Evolutionary conservation across 2,888 invertebrate species (phyloP).

Genomic region (Pterostichus niger): DNA sequence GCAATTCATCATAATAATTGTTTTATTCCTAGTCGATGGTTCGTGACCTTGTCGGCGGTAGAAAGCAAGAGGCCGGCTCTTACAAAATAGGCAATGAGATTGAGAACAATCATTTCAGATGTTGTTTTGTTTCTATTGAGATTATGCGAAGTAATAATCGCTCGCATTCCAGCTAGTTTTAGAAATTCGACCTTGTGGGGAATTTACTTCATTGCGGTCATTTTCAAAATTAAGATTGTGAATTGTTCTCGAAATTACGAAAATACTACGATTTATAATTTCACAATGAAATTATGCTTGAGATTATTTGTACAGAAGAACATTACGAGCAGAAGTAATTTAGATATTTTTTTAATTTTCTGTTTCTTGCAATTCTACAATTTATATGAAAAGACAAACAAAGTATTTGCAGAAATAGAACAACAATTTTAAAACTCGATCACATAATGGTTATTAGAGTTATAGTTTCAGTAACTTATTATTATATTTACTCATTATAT

Average conservation of each 20-base stretch:
- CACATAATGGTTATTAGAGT: too few species aligned
- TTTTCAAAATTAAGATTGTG: not conserved
- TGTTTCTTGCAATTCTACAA: too few species aligned
- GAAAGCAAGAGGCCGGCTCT: slow-evolving; percentile 24
- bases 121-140: slow-evolving; percentile 19
- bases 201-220: slow-evolving; percentile 2
- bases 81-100: slow-evolving; percentile 48
- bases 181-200: not conserved
- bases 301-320: too few species aligned
- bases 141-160: not conserved
- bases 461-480: too few species aligned
- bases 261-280: too few species aligned
- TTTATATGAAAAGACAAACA: too few species aligned
- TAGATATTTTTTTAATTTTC: too few species aligned
- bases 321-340: too few species aligned
- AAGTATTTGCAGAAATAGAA: too few species aligned
- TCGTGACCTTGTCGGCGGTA: slow-evolving; percentile 17
- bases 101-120: slow-evolving; percentile 30
- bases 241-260: slow-evolving; percentile 1
- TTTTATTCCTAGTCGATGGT: not conserved
- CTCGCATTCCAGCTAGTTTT: not conserved
- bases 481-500: too few species aligned
- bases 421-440: too few species aligned
- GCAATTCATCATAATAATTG: not conserved
- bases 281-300: too few species aligned